Conservation (phyloP, 2,888 invertebrate species). For the Drosophila multiciliata region DNA sequence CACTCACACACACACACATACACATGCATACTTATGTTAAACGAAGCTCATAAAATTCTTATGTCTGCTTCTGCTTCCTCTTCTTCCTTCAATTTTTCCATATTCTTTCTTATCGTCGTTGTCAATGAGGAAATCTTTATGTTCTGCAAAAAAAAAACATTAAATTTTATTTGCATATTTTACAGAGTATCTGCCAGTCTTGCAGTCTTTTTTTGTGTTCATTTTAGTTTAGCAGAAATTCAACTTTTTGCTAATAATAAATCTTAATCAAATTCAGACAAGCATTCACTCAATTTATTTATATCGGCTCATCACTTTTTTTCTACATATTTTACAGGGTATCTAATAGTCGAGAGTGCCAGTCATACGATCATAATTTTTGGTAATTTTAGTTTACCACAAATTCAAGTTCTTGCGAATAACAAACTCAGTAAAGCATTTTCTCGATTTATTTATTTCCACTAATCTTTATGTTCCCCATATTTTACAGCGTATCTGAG, state of each 20-base stretch:
- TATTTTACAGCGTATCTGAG: background rate
- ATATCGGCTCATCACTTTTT: background rate
- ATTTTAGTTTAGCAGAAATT: background rate
- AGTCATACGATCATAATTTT: background rate
- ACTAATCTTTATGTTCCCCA: background rate
- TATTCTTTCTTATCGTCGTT: conserved; percentile 24
- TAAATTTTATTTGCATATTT: background rate
- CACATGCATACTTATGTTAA: conserved; percentile 30
- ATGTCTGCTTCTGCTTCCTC: conserved; percentile 18
- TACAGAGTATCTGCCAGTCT: background rate
- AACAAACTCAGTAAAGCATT: background rate
- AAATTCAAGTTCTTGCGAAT: too few species aligned
- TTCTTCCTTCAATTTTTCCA: conserved; percentile 11
- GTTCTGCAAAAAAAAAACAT: conserved; percentile 3
- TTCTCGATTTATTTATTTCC: background rate
- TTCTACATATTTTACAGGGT: background rate
- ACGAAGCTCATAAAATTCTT: conserved; percentile 72
- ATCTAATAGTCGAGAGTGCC: background rate
- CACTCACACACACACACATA: background rate
- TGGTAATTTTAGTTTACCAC: background rate
- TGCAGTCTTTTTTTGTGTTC: background rate
- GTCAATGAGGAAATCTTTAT: conserved; percentile 9
- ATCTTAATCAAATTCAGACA: background rate
- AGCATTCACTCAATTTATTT: background rate
- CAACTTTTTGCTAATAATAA: too few species aligned